Conservation (phyloP, 2,797 vertebrate genomes). For the Coluber constrictor region DNA sequence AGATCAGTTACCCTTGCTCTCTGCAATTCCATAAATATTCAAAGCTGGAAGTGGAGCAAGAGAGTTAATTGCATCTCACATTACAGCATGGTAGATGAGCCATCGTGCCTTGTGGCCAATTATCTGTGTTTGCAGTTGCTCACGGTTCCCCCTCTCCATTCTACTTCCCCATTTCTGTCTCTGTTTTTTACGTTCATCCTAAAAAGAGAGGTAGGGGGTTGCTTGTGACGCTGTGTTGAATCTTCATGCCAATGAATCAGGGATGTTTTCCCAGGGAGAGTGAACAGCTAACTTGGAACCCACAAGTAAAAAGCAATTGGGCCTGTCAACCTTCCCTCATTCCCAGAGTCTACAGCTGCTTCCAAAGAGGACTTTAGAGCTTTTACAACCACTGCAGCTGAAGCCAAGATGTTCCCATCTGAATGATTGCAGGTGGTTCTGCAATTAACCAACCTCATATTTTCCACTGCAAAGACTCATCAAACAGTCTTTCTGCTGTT, state of each 20-base stretch:
- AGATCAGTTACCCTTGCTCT: conserved; percentile 9
- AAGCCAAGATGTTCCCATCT: conserved; percentile 63
- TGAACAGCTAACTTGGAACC: conserved; percentile 5
- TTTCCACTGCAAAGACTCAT: conserved; percentile 15
- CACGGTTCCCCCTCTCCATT: conserved; percentile 6
- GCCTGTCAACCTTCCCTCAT: conserved; percentile 12
- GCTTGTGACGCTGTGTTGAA: background rate
- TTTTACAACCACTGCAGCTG: conserved; percentile 55
- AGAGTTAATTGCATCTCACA: background rate
- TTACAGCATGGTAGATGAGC: conserved; percentile 7
- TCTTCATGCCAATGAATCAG: fast-evolving
- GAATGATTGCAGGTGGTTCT: conserved; percentile 60
- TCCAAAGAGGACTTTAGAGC: conserved; percentile 33
- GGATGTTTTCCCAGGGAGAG: background rate
- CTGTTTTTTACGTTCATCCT: conserved; percentile 1
- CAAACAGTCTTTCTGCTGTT: conserved; percentile 31
- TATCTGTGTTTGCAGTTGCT: conserved; percentile 5
- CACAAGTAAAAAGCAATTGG: conserved; percentile 36
- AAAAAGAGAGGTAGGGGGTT: background rate
- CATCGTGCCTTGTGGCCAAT: background rate
- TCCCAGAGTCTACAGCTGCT: conserved; percentile 28
- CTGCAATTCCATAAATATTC: background rate
- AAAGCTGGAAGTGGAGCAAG: conserved; percentile 6
- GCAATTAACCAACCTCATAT: conserved; percentile 51
- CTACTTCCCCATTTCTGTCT: background rate